Conservation (phyloP, 2,113 vertebrate genomes). For the Speoplatyrhinus poulsoni region DNA sequence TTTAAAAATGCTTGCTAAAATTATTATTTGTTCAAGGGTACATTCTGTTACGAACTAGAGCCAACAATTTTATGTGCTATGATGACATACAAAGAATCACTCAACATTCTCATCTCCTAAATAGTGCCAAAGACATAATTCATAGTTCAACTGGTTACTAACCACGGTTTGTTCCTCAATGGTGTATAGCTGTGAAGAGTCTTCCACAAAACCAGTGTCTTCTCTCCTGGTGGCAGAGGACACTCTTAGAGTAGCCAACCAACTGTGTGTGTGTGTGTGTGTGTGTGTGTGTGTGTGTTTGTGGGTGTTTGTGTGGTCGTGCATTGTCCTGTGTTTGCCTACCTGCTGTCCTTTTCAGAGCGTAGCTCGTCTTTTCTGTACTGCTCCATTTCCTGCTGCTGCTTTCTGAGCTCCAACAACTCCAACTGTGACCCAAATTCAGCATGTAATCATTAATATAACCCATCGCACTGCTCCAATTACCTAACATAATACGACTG, state of each 20-base stretch:
- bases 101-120: background rate
- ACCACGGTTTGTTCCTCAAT: conserved; percentile 74
- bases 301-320: background rate
- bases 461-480: background rate
- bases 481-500: background rate
- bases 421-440: conserved; percentile 79
- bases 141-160: conserved; percentile 35
- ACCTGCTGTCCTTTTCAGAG: conserved; percentile 80
- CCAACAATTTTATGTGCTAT: too few species aligned
- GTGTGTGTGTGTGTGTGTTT: background rate
- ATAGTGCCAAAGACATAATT: background rate
- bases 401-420: conserved; percentile 76
- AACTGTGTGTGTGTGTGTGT: conserved; percentile 4
- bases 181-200: conserved; percentile 72
- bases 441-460: background rate
- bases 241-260: background rate
- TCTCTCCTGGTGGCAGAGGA: conserved; percentile 65
- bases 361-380: conserved; percentile 49
- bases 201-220: conserved; percentile 78
- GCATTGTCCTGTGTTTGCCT: conserved; percentile 27
- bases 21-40: too few species aligned
- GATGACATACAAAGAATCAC: background rate
- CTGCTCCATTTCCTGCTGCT: conserved; percentile 70
- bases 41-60: too few species aligned
- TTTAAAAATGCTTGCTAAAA: too few species aligned